Conservation (phyloP, 2,888 invertebrate genomes). For the Sarcophaga caerulescens region DNA sequence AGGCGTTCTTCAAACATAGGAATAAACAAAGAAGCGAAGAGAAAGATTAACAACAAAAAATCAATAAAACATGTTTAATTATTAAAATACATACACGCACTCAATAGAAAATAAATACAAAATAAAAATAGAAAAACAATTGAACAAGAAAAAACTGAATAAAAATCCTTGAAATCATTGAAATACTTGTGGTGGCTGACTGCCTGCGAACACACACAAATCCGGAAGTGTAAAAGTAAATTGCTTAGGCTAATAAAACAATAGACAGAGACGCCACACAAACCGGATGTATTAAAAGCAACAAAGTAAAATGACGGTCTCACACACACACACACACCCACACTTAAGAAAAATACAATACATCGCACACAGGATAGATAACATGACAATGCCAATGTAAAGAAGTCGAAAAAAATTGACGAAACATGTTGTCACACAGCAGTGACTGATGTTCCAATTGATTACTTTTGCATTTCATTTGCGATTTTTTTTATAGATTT, state of each 20-base stretch:
- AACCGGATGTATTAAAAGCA: conserved; percentile 24
- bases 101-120: not conserved
- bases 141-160: not conserved
- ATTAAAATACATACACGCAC: not conserved
- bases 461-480: not conserved
- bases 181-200: not conserved
- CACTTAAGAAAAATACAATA: not conserved
- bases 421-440: no score
- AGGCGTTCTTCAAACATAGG: not conserved
- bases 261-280: conserved; percentile 27
- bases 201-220: not conserved
- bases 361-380: no score
- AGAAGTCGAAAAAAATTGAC: no score
- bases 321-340: not conserved
- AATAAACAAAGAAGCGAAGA: not conserved
- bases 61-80: not conserved
- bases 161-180: not conserved
- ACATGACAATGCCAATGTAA: no score
- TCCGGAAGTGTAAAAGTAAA: conserved; percentile 28
- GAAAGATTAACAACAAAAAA: not conserved
- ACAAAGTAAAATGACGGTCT: not conserved
- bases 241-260: conserved; percentile 37
- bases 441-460: no score
- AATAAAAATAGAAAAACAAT: not conserved
- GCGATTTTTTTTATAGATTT: not conserved